Evolutionary conservation across 2,888 invertebrate species (phyloP), one percentile per base, ranked within the genome.

Genomic region (Trichacis sp.): DNA sequence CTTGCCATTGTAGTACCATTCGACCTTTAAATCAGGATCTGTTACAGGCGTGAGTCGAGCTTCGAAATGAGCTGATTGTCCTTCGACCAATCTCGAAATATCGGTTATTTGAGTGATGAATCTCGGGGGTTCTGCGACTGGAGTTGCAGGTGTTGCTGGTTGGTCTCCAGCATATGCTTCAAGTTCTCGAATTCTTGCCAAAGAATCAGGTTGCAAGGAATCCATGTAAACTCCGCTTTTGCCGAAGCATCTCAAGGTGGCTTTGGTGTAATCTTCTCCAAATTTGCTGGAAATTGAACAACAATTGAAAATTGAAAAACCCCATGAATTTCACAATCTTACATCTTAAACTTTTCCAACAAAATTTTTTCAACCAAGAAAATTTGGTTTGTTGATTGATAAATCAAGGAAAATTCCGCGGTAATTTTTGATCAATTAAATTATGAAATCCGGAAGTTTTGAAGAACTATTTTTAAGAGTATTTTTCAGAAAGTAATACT

Each of bases 1-100:
- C 84, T 94, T 92, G 63, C 95, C 96, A 80, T 97, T 95, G 82
- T 94, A 95, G 85, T 92, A 95, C 97, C 97, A 97, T 85, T 97
- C 97, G 14, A 97, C 96, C 72, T 92, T 92, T 68, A 98, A 88
- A 74, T 96, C 94, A 2, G 98, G 97, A 87, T 98, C 98, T 61
- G 94, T 95, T 18, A 97, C 91, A 0, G 99, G 99, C 18, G 94
- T 93, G 50, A 98, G 88, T 76, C 95, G 90, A 15, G 97, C 97
- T 85, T 98, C 95, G 74, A 94, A 91, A 88, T 95, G 97, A 71
- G 96, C 96, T 73, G 96, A 94, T 85, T 97, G 96, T 30, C 97
- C 97, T 87, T 99, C 98, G 53, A 93, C 93, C 62, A 98, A 86
- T 82, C 93, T 93, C 1, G 92, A 91, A 8, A 95, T 89, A 79